Percentiles rank a stretch among this genome's conserved stretches.
phyloP scores from a whole-genome alignment of 2,888 invertebrate species.

The Agriopis marginaria region DNA sequence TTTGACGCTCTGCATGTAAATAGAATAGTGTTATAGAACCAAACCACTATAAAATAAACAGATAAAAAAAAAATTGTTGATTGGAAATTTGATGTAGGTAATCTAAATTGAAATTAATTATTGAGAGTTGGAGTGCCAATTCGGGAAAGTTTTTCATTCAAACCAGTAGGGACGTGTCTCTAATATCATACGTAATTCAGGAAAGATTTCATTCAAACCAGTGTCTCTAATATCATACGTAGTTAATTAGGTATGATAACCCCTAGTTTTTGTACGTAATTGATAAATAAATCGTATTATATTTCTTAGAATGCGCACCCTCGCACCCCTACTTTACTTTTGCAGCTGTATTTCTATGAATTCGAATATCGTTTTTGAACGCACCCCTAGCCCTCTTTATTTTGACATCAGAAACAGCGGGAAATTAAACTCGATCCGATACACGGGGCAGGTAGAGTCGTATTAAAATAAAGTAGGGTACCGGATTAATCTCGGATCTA shows the following conservation, averaged over 20 bases:
- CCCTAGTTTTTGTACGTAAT: constrained; percentile 33
- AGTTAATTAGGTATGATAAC: constrained; percentile 35
- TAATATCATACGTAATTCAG: constrained; percentile 31
- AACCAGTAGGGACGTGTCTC: constrained; percentile 3
- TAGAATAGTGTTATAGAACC: no score
- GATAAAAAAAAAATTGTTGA: no score
- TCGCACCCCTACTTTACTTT: constrained; percentile 27
- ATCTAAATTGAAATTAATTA: background rate
- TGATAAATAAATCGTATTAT: constrained; percentile 46
- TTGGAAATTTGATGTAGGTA: no score
- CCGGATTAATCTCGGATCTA: constrained; percentile 2
- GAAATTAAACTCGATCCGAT: constrained; percentile 20
- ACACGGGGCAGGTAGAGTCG: background rate
- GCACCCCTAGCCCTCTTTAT: constrained; percentile 49
- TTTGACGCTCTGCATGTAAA: no score
- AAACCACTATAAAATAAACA: no score
- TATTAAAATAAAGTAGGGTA: background rate
- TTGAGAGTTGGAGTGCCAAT: background rate
- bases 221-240: constrained; percentile 26
- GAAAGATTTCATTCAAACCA: constrained; percentile 11
- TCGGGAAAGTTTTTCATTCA: constrained; percentile 8
- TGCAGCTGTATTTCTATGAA: constrained; percentile 69
- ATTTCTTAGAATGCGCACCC: constrained; percentile 61
- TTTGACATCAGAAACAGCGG: constrained; percentile 42
- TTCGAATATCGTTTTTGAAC: constrained; percentile 43